Evolutionary conservation across 2,797 vertebrate genomes (phyloP).

Genomic region (Sphaeramia orbicularis): DNA sequence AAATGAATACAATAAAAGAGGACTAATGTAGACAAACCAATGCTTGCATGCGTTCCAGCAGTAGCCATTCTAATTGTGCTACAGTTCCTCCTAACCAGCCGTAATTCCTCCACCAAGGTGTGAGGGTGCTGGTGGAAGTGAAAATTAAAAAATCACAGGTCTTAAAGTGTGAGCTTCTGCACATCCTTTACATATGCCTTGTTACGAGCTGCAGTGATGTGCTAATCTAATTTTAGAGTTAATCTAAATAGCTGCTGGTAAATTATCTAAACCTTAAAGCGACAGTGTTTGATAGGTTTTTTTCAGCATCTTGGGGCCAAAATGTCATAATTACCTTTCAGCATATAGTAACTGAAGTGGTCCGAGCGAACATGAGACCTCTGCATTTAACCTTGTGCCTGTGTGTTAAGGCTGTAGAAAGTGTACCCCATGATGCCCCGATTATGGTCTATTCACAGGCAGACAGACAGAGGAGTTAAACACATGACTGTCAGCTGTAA

Average conservation of each 20-base stretch:
- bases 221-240: constrained; percentile 57
- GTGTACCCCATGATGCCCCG: too few species aligned
- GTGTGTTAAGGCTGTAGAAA: too few species aligned
- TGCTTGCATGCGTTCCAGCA: neutral
- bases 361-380: too few species aligned
- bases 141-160: constrained; percentile 77
- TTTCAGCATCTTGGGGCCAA: too few species aligned
- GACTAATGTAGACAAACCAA: neutral
- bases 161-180: constrained; percentile 69
- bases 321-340: neutral
- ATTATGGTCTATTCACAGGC: too few species aligned
- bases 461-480: too few species aligned
- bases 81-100: constrained; percentile 24
- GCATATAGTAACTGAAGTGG: too few species aligned
- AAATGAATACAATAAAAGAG: too few species aligned
- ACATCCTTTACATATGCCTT: constrained; percentile 59
- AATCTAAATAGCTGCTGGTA: constrained; percentile 30
- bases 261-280: constrained; percentile 17
- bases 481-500: too few species aligned
- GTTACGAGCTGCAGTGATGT: constrained; percentile 52
- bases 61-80: neutral
- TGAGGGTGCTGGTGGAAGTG: constrained; percentile 61
- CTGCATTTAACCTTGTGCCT: too few species aligned
- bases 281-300: too few species aligned
- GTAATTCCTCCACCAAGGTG: constrained; percentile 39